Evolutionary conservation across 2,113 vertebrate species (phyloP).

Genomic region (Dolichotis patagonum): DNA sequence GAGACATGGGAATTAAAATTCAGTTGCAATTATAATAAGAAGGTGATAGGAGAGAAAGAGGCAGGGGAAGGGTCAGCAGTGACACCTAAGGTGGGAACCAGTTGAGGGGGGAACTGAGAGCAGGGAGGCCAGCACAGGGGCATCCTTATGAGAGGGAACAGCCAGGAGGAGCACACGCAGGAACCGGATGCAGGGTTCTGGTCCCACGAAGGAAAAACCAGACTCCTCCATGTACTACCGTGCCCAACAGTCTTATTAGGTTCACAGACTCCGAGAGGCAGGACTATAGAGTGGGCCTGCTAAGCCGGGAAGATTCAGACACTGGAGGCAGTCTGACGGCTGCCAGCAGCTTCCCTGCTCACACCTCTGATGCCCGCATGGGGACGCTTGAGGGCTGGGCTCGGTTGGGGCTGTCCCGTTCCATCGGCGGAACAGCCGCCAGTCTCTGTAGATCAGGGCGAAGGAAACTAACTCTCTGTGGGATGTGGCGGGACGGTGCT

Average conservation of each 20-base stretch:
- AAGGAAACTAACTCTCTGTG: accelerated
- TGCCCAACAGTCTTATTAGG: not conserved
- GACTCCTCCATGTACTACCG: not conserved
- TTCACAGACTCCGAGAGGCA: not conserved
- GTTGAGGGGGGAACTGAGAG: not conserved
- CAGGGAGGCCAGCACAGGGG: not conserved
- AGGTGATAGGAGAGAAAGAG: not conserved
- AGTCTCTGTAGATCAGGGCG: not conserved
- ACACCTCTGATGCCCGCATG: not conserved
- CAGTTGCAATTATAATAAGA: not conserved
- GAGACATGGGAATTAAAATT: not conserved
- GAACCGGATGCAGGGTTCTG: not conserved
- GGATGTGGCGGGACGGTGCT: accelerated
- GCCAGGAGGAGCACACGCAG: no score
- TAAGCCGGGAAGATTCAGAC: not conserved
- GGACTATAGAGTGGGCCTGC: not conserved
- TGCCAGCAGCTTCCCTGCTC: not conserved
- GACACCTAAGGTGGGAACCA: not conserved
- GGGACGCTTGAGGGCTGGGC: not conserved
- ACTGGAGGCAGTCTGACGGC: not conserved
- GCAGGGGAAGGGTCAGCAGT: not conserved
- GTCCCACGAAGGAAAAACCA: not conserved
- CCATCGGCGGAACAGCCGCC: not conserved
- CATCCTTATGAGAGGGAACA: not conserved
- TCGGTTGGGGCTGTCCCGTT: not conserved